Percentiles rank a stretch among this genome's conserved stretches.
Evolutionary conservation across 1,140 invertebrate genomes (phyloP).

Genomic region (Heliconius hewitsoni): DNA sequence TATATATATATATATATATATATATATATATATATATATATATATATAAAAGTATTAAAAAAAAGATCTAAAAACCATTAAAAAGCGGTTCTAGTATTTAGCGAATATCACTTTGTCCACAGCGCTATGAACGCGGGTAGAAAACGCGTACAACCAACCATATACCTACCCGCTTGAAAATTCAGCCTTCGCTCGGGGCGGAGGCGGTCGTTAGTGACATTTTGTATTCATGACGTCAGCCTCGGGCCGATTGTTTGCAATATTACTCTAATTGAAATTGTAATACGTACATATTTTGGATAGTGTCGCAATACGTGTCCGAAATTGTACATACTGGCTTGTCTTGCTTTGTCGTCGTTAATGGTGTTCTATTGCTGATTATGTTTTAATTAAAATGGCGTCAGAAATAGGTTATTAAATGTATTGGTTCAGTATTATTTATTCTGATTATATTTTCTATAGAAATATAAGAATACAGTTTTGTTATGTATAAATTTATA

Average conservation of each 20-base stretch:
- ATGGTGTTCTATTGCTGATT: background rate
- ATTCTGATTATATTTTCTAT: no score
- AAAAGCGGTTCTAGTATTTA: constrained; percentile 24
- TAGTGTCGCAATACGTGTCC: constrained; percentile 51
- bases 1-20: no score
- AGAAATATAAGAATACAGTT: no score
- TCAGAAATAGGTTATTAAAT: no score
- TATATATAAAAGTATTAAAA: background rate
- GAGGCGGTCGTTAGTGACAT: constrained; percentile 76
- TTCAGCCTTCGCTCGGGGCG: constrained; percentile 60
- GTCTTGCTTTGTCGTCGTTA: constrained; percentile 33
- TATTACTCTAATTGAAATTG: constrained; percentile 80
- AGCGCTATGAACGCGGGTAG: constrained; percentile 30
- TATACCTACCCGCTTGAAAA: constrained; percentile 58
- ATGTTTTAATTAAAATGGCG: background rate
- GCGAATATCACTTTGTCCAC: constrained; percentile 34
- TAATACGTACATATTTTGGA: constrained; percentile 70
- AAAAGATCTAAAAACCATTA: constrained; percentile 6
- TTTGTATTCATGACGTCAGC: constrained; percentile 79
- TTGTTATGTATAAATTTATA: no score
- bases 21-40: background rate
- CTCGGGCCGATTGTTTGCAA: constrained; percentile 78
- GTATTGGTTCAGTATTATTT: no score
- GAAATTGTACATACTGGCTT: constrained; percentile 47
- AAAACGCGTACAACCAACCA: constrained; percentile 11